phyloP scores from a whole-genome alignment of 2,113 vertebrate species.

The Toxotes chatareus region DNA sequence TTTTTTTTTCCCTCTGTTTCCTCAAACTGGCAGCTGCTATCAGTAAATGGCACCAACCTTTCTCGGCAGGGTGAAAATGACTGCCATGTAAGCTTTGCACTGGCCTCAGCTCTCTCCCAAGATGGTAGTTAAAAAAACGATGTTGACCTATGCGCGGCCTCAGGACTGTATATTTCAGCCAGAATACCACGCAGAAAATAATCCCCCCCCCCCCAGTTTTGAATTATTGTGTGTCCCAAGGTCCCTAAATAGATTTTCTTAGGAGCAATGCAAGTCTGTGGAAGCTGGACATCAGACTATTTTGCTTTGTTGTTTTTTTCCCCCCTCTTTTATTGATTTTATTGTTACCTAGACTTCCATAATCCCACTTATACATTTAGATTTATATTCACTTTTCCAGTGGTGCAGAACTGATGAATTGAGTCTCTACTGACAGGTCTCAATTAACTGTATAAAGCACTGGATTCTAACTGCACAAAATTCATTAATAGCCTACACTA shows the following conservation, averaged over 20 bases:
- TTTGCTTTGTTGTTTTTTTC: slow-evolving; percentile 56
- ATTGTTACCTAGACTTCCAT: slow-evolving; percentile 70
- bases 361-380: slow-evolving; percentile 75
- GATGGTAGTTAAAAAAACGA: slow-evolving; percentile 66
- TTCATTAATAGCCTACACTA: slow-evolving; percentile 43
- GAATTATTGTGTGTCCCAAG: slow-evolving; percentile 71
- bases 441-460: slow-evolving; percentile 57
- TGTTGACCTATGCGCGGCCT: slow-evolving; percentile 68
- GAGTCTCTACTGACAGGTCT: slow-evolving; percentile 66
- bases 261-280: slow-evolving; percentile 42
- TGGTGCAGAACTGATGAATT: slow-evolving; percentile 63
- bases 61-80: slow-evolving; percentile 56
- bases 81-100: slow-evolving; percentile 52
- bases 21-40: slow-evolving; percentile 54
- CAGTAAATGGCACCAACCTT: slow-evolving; percentile 64
- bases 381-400: slow-evolving; percentile 58
- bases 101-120: slow-evolving; percentile 46
- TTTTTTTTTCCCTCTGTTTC: slow-evolving; percentile 54
- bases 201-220: slow-evolving; percentile 59
- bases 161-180: slow-evolving; percentile 71
- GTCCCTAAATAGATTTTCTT: slow-evolving; percentile 77
- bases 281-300: slow-evolving; percentile 53
- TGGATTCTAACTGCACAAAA: slow-evolving; percentile 45
- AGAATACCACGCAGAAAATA: slow-evolving; percentile 68
- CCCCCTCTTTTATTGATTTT: slow-evolving; percentile 68